Conservation (phyloP, 2,113 vertebrate genomes). For the Saccopteryx leptura region DNA sequence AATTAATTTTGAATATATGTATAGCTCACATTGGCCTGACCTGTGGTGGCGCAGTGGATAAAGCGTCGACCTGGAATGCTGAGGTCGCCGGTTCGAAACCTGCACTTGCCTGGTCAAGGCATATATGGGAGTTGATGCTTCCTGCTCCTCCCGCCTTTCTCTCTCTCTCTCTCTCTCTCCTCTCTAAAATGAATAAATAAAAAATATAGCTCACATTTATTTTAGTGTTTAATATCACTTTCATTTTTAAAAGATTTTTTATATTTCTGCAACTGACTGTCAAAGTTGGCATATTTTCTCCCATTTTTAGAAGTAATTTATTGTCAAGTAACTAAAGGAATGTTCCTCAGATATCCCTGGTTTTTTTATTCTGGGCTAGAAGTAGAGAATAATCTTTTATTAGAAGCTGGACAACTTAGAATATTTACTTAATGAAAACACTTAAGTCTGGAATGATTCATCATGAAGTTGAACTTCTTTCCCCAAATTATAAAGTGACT, state of each 20-base stretch:
- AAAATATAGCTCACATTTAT: neutral
- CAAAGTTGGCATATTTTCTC: neutral
- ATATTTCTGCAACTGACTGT: constrained; percentile 34
- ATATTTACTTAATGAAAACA: constrained; percentile 56
- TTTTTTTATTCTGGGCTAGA: neutral
- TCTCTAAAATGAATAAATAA: too few species aligned
- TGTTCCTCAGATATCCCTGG: constrained; percentile 42
- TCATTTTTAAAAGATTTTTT: constrained; percentile 58
- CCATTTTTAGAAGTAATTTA: constrained; percentile 1
- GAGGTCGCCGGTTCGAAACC: too few species aligned
- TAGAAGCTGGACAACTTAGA: constrained; percentile 24
- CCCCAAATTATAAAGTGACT: neutral
- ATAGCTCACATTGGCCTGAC: too few species aligned
- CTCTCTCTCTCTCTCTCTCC: too few species aligned
- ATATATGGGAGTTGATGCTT: too few species aligned
- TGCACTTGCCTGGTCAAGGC: too few species aligned
- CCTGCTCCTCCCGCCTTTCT: too few species aligned
- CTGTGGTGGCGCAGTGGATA: too few species aligned
- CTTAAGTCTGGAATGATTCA: neutral
- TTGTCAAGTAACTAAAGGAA: constrained; percentile 49
- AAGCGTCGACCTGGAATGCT: too few species aligned
- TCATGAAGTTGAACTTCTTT: neutral
- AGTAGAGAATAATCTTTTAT: constrained; percentile 51
- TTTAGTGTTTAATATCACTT: constrained; percentile 9
- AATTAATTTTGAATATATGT: too few species aligned